phyloP scores from a whole-genome alignment of 2,888 invertebrate species.

The Melangyna quadrimaculata region DNA sequence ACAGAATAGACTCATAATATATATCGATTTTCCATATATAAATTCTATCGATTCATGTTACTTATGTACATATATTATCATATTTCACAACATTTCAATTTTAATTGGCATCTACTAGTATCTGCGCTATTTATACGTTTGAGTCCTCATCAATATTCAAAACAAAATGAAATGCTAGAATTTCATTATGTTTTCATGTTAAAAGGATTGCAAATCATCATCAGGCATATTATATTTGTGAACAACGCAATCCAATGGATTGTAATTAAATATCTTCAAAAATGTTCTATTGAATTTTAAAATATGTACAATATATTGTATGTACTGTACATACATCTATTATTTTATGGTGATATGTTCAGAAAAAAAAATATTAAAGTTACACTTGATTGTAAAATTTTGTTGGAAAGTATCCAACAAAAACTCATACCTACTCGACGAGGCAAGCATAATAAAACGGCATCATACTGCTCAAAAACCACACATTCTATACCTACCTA shows the following conservation, averaged over 20 bases:
- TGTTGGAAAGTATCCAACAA: conserved; percentile 57
- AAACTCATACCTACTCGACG: neutral
- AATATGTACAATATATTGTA: neutral
- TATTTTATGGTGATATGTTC: neutral
- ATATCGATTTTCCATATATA: neutral
- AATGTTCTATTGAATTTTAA: neutral
- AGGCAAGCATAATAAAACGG: neutral
- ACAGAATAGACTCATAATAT: neutral
- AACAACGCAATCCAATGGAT: neutral
- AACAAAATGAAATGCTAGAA: neutral
- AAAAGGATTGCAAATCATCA: neutral
- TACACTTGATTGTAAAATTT: conserved; percentile 19
- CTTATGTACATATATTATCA: too few relatives aligned
- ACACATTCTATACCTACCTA: conserved; percentile 6
- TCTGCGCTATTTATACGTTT: neutral
- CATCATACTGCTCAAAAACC: conserved; percentile 30
- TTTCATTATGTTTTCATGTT: neutral
- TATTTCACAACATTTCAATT: neutral
- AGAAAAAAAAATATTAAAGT: neutral
- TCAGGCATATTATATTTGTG: neutral
- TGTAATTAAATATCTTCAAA: conserved; percentile 8
- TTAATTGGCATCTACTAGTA: neutral
- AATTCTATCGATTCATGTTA: neutral
- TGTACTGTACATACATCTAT: neutral
- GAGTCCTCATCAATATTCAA: neutral